phyloP scores from a whole-genome alignment of 2,113 vertebrate genomes.

The Pantherophis guttatus region DNA sequence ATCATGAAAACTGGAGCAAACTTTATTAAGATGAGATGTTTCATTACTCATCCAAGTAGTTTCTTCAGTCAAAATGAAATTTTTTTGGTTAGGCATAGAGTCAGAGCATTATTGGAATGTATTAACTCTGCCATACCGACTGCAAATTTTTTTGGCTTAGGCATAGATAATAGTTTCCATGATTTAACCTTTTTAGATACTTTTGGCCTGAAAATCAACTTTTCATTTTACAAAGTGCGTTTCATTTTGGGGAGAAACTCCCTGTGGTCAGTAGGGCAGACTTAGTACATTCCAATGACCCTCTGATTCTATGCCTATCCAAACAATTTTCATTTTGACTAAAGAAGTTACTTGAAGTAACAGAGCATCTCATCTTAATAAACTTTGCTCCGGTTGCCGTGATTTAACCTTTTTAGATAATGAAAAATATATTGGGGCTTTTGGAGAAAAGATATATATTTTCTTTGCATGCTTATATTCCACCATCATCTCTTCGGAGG shows the following conservation, averaged over 20 bases:
- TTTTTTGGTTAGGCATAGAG: background rate
- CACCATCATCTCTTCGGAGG: background rate
- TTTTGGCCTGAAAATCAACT: background rate
- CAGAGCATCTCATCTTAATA: background rate
- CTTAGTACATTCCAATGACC: background rate
- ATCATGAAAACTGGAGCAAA: background rate
- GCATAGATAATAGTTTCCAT: background rate
- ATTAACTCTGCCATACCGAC: background rate
- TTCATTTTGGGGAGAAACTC: background rate
- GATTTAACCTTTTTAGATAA: background rate
- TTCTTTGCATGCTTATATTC: background rate
- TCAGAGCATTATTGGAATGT: background rate
- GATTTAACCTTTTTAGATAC: background rate
- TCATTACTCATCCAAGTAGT: background rate
- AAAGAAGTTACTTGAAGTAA: background rate
- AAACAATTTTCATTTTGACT: background rate
- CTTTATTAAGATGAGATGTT: background rate
- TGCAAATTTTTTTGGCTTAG: background rate
- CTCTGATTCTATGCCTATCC: background rate
- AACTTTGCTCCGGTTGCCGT: background rate
- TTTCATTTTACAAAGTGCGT: background rate
- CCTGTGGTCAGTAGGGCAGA: background rate
- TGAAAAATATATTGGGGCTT: background rate
- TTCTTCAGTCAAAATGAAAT: background rate
- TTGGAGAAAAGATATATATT: background rate